Percentiles rank a stretch among this genome's conserved stretches.
These are phyloP conservation scores for Acropternis orthonyx DNA, from an alignment of 2,797 vertebrate species.

Conservation along the genomic window DNA sequence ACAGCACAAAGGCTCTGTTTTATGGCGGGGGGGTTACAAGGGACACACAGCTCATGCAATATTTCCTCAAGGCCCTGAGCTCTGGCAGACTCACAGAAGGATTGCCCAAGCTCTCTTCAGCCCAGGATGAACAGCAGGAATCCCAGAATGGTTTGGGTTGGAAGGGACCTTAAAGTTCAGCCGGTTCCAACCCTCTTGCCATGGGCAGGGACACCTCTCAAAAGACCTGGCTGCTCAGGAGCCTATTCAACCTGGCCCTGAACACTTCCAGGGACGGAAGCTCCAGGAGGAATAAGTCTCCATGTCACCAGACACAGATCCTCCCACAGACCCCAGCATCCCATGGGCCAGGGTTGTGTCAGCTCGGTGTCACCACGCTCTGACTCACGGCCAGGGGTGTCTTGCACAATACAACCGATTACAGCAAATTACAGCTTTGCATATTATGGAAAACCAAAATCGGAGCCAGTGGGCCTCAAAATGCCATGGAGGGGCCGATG, in stretches of 20 bases:
- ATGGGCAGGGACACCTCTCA: neutral
- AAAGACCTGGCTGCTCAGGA: neutral
- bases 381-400: neutral
- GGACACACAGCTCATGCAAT: neutral
- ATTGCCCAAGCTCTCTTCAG: neutral
- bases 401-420: constrained; percentile 10
- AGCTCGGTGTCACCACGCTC: neutral
- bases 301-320: neutral
- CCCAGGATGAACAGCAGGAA: neutral
- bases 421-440: neutral
- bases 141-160: neutral
- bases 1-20: neutral
- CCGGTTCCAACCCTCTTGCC: neutral
- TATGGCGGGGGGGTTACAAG: too few species aligned
- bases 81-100: neutral
- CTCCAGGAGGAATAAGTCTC: neutral
- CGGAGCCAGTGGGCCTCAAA: neutral
- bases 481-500: rapidly evolving
- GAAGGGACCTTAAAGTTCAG: neutral
- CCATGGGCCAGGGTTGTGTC: neutral
- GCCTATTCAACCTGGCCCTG: rapidly evolving
- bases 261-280: neutral
- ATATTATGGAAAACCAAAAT: neutral
- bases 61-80: neutral
- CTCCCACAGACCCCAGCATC: neutral